Evolutionary conservation across 2,797 vertebrate species (phyloP), one percentile per base, ranked within the genome.

Genomic region (Gobionotothen gibberifrons): DNA sequence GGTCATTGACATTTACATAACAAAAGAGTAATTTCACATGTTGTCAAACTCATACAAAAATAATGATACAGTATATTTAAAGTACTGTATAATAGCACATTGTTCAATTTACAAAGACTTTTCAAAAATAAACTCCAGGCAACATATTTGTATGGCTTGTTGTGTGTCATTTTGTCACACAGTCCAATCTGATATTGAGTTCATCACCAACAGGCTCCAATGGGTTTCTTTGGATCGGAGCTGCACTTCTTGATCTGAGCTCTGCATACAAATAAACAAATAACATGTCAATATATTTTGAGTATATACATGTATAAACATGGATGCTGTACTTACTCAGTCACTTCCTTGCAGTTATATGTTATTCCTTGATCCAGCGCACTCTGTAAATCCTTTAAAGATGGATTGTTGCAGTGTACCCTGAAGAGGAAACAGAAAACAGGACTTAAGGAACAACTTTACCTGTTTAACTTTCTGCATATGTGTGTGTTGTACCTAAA

Each of bases 121-220:
- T 29, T 29, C 36, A 56, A 1, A 5, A 3, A 54, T 13, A 3
- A 51, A 36, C 15, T 36, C 5, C 7, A 7, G 5, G 32, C 32
- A 5, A 17, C 39, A 14, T 49, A 21, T 3, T 32, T 68, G 7
- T 32, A 22, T 1, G 12, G 5, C 5, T 55, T 7, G 40, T 63
- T 52, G 1, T 60, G 8, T 39, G 19, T 52, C 0, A 0, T 59
- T 4, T 32, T 2, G 21, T 76, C 19, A 32, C 32, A 32, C 32
- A 22, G 32, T 58, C 7, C 39, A 5, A 42, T 59, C 6, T 11
- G 0, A 58, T 2, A 6, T 43, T 1, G 2, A 15, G 36, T 43
- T 26, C 2, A 40, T 91, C 82, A 93, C 92, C 91, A 93, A 47
- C 93, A 94, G 54, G 39, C 0, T 13, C 72, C 77, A 65, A 93